Evolutionary conservation across 1,140 invertebrate species (phyloP), one percentile per base, ranked within the genome.

Genomic region (Dryas iulia): DNA sequence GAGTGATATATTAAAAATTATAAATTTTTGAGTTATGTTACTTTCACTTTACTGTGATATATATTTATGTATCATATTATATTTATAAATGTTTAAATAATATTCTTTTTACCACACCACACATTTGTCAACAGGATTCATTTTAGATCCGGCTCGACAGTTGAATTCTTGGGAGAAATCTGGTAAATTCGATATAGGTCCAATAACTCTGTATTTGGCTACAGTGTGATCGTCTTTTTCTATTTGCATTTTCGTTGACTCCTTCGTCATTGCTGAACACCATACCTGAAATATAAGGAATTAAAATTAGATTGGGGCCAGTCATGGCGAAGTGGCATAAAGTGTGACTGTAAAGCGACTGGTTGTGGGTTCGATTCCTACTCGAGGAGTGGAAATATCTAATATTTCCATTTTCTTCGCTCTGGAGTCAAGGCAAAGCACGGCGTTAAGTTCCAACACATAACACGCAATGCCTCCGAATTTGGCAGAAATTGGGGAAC

Each of bases 101-200:
- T 21, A 26, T 39, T 6, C 24, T 11, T 28, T 61, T 94, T 96
- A 99, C 98, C 98, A 99, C 56, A 99, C 95, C 82, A 96, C 96
- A 85, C 98, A 99, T 87, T 98, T 99, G 5, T 97, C 93, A 31
- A 88, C 87, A 11, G 98, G 98, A 91, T 99, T 99, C 97, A 99
- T 98, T 67, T 93, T 94, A 1, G 95, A 94, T 5, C 95, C 95
- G 3, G 91, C 69, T 4, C 94, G 93, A 86, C 98, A 99, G n/a
- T 96, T 94, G 85, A 98, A 99, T 62, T 96, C 96, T 53, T 95
- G 87, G 0, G 97, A 94, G 89, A 99, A 99, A 77, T 98, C 97
- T 61, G 94, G 93, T 57, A 98, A 93, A 88, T 99, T 99, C 1
- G 96, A 96, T 24, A 99, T 90, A 0, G 98, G 96, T 0, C 97